Evolutionary conservation across 2,797 vertebrate species (phyloP), one percentile per base, ranked within the genome.

Genomic region (Sebastiscus tertius): DNA sequence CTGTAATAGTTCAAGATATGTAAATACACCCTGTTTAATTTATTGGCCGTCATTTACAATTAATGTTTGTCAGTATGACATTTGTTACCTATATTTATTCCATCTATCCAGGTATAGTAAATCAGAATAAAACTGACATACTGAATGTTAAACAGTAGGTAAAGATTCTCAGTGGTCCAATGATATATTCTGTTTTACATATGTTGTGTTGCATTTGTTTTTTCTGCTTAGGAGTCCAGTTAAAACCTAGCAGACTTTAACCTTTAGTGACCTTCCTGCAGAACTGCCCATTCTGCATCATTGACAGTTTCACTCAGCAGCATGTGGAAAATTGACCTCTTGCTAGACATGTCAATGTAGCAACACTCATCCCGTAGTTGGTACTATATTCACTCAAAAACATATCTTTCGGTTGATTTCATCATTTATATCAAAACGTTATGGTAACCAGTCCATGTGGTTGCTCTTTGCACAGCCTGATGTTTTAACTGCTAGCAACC

Each of bases 221-320:
- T 85, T 79, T 85, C 9, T 78, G 72, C 58, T 78, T 70, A 22
- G 62, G 16, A 46, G 24, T 27, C 20, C 39, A 36, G 58, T 82
- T 87, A 68, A 83, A 88, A 63, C 22, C 29, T 2, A 46, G 66
- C 71, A 80, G 61, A 79, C 67, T 36, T 81, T 36, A 64, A 72
- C 74, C 81, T 84, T 81, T 79, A 4, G 26, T 86, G 81, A 86
- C 90, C 72, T 87, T 90, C 76, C 75, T 64, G 31, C 73, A 69
- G 20, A 89, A 39, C 67, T 62, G 75, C 72, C 24, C 34, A 58
- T 39, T 87, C 81, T 84, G 79, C 79, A 81, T 85, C 74, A 79
- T n/a, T 77, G 73, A 76, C 82, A 49, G 46, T 76, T 79, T 80
- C 33, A 72, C 65, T 69, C 66, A 77, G 64, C 59, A 58, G 62